phyloP scores from a whole-genome alignment of 2,888 invertebrate species.

The Lycocerus yunnanus region DNA sequence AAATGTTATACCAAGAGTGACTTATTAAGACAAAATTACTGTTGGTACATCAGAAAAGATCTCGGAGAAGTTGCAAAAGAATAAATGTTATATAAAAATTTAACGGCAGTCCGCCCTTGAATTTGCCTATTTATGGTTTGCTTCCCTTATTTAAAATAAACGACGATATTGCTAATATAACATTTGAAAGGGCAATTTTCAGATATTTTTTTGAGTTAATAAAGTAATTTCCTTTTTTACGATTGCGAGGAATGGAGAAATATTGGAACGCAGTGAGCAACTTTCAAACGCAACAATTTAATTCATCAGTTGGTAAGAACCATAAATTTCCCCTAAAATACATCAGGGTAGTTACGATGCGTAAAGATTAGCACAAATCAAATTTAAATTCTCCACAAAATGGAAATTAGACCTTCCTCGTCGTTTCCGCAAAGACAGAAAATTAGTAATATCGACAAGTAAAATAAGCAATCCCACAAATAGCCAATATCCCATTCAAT shows the following conservation, averaged over 20 bases:
- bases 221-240: not conserved
- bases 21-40: no score
- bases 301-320: slow-evolving; percentile 2
- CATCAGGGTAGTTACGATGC: slow-evolving; percentile 9
- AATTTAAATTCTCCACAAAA: slow-evolving; percentile 32
- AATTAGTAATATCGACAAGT: slow-evolving; percentile 39
- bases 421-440: slow-evolving; percentile 32
- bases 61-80: no score
- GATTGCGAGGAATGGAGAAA: not conserved
- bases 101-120: not conserved
- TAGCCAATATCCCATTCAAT: slow-evolving; percentile 35
- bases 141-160: not conserved
- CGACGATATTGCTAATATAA: not conserved
- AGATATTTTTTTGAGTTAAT: not conserved
- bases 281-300: slow-evolving; percentile 7
- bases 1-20: no score
- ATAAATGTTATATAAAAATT: no score
- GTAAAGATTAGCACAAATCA: slow-evolving; percentile 28
- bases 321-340: slow-evolving; percentile 10
- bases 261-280: not conserved
- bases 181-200: not conserved
- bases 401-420: slow-evolving; percentile 41
- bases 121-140: not conserved
- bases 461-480: slow-evolving; percentile 36
- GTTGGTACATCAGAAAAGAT: no score